phyloP scores from a whole-genome alignment of 2,888 invertebrate genomes.

The Callosobruchus maculatus region DNA sequence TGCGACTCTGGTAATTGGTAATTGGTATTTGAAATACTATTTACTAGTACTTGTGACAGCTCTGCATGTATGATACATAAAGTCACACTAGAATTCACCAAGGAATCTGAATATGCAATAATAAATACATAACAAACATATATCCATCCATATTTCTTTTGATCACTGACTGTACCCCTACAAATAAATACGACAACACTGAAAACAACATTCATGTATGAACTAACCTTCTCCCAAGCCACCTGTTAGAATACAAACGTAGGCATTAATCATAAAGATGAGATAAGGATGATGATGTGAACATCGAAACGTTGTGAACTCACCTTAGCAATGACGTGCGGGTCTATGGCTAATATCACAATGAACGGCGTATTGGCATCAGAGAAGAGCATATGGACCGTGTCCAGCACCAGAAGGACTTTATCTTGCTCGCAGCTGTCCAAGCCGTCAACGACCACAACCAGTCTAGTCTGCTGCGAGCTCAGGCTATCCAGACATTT shows the following conservation, averaged over 20 bases:
- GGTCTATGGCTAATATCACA: slow-evolving; percentile 93
- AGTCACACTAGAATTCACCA: no score
- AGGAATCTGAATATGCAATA: no score
- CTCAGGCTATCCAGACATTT: slow-evolving; percentile 92
- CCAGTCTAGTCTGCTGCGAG: slow-evolving; percentile 88
- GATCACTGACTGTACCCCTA: background rate
- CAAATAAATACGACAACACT: background rate
- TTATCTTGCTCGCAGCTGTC: slow-evolving; percentile 98
- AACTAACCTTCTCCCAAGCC: slow-evolving; percentile 65
- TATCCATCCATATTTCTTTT: background rate
- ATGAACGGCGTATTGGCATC: slow-evolving; percentile 94
- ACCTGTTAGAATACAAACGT: slow-evolving; percentile 50
- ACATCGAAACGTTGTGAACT: slow-evolving; percentile 16
- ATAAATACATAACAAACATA: no score
- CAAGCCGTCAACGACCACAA: slow-evolving; percentile 93
- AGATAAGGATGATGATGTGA: background rate
- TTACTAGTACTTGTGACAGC: no score
- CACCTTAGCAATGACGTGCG: slow-evolving; percentile 96
- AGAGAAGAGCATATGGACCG: slow-evolving; percentile 92
- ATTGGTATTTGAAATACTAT: no score
- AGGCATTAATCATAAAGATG: slow-evolving; percentile 16
- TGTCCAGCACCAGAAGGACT: slow-evolving; percentile 87
- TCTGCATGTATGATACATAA: no score
- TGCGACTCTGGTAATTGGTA: no score
- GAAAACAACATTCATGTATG: slow-evolving; percentile 20